phyloP scores from a whole-genome alignment of 2,113 vertebrate species.

The Neolamprologus hecqui region DNA sequence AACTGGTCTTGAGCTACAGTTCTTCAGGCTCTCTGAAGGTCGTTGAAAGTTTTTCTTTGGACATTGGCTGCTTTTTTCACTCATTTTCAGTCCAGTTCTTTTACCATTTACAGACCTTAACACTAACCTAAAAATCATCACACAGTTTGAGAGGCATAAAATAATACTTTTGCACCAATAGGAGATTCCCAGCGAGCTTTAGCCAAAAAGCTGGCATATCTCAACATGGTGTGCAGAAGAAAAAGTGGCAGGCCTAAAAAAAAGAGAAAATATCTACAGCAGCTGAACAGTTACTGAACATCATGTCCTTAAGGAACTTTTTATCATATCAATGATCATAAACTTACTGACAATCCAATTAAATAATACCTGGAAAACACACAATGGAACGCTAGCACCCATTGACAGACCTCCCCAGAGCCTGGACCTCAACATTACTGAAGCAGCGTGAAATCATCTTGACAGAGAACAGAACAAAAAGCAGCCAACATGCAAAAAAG shows the following conservation, averaged over 20 bases:
- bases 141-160: background rate
- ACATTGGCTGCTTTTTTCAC: background rate
- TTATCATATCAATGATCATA: rapidly evolving
- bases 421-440: background rate
- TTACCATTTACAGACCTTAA: background rate
- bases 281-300: background rate
- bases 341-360: background rate
- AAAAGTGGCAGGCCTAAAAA: background rate
- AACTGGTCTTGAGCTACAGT: background rate
- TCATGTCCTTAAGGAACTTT: background rate
- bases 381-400: background rate
- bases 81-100: background rate
- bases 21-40: background rate
- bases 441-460: background rate
- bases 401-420: background rate
- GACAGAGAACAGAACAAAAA: background rate
- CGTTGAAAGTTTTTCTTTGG: background rate
- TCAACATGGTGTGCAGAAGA: background rate
- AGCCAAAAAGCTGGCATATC: background rate
- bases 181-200: rapidly evolving
- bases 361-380: background rate
- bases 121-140: background rate
- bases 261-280: background rate
- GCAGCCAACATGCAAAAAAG: background rate
- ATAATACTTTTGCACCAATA: background rate